These are phyloP conservation scores for Amphiprion clarkii DNA, from an alignment of 2,797 vertebrate species.

Conservation along the genomic window DNA sequence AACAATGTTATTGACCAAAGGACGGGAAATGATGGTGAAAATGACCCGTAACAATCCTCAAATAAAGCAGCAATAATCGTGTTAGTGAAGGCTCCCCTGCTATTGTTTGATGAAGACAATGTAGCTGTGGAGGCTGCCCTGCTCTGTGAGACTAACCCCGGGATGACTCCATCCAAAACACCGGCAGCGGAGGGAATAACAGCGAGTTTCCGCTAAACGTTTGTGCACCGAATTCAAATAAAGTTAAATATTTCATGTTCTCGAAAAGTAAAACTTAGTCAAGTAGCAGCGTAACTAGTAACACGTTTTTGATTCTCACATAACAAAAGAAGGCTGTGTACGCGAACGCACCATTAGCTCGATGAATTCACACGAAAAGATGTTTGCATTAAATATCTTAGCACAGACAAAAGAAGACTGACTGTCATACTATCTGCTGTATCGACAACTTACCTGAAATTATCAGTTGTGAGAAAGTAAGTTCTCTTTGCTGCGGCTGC, in stretches of 20 bases:
- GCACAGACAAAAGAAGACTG: accelerated
- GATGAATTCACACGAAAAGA: not conserved
- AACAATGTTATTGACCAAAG: not conserved
- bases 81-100: conserved; percentile 16
- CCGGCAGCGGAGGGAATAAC: not conserved
- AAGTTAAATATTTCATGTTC: not conserved
- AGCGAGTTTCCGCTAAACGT: not conserved
- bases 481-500: not conserved
- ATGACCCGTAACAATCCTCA: not conserved
- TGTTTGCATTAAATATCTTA: not conserved
- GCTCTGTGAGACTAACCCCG: not conserved
- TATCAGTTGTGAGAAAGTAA: not conserved
- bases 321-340: not conserved
- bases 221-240: not conserved
- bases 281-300: not conserved
- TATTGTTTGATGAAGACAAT: conserved; percentile 33
- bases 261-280: not conserved
- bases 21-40: not conserved
- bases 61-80: conserved; percentile 9
- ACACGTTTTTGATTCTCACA: not conserved
- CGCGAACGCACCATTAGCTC: not conserved
- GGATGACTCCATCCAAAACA: not conserved
- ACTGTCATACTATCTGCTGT: accelerated
- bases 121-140: not conserved
- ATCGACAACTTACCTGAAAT: conserved; percentile 23